phyloP scores from a whole-genome alignment of 2,797 vertebrate genomes.

The Oryzias dopingdopingensis region DNA sequence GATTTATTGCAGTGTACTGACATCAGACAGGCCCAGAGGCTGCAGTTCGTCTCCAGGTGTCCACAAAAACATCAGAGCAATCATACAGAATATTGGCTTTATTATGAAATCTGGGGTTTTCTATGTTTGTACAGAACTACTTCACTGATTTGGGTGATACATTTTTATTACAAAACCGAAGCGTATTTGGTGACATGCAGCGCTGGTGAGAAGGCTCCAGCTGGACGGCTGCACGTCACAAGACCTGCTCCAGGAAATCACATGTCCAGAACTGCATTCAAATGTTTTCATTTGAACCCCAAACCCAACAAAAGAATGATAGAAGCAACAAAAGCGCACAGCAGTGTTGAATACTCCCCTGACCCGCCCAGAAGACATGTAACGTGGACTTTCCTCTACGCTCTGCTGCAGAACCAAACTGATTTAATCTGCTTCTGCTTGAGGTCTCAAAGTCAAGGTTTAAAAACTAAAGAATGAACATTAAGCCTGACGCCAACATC shows the following conservation, averaged over 20 bases:
- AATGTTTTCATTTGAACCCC: constrained; percentile 75
- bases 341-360: constrained; percentile 39
- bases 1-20: too few relatives aligned
- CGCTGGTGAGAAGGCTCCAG: not conserved
- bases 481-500: constrained; percentile 53
- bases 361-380: constrained; percentile 21
- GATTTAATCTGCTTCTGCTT: too few relatives aligned
- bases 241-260: constrained; percentile 75
- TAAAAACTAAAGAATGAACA: constrained; percentile 1
- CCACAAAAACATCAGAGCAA: constrained; percentile 26
- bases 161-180: constrained; percentile 61
- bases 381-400: constrained; percentile 32
- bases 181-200: constrained; percentile 37
- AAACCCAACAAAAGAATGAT: constrained; percentile 61
- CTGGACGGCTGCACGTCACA: constrained; percentile 21
- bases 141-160: constrained; percentile 50
- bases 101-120: constrained; percentile 90
- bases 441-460: too few relatives aligned
- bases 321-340: constrained; percentile 71
- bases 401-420: constrained; percentile 12
- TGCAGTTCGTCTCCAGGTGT: not conserved
- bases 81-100: constrained; percentile 89
- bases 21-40: too few relatives aligned
- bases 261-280: constrained; percentile 85
- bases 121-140: constrained; percentile 84